A percentile compares a stretch with the other conserved stretches of the same genome.
Conservation (phyloP, 2,797 vertebrate species). For the Schizopygopsis pylzovi region DNA sequence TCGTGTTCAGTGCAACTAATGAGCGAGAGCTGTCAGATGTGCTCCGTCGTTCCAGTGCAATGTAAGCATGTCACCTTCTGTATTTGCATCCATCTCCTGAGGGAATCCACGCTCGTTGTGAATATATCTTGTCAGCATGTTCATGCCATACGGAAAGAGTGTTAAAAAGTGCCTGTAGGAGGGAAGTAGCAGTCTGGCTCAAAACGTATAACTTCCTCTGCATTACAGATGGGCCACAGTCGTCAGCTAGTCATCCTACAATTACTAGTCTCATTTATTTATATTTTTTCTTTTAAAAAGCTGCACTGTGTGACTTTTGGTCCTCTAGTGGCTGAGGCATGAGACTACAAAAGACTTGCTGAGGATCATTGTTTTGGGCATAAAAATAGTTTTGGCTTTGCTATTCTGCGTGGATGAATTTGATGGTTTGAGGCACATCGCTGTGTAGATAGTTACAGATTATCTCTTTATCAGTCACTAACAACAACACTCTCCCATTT, state of each 20-base stretch:
- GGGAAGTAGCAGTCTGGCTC: slow-evolving; percentile 2
- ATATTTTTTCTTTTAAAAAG: neutral
- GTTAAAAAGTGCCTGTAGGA: slow-evolving; percentile 17
- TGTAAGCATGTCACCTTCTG: slow-evolving; percentile 36
- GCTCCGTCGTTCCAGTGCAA: slow-evolving; percentile 31
- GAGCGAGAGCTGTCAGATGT: slow-evolving; percentile 34
- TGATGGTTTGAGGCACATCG: neutral
- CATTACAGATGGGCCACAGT: neutral
- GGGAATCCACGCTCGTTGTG: neutral
- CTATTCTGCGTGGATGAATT: neutral
- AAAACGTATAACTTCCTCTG: neutral
- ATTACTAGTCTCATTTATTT: neutral
- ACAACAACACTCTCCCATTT: neutral
- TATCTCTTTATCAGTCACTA: neutral
- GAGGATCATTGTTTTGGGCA: neutral
- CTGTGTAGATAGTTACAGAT: neutral
- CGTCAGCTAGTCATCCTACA: neutral
- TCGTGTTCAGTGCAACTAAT: slow-evolving; percentile 28
- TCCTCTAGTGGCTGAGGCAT: neutral
- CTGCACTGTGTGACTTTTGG: neutral
- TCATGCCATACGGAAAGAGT: slow-evolving; percentile 14
- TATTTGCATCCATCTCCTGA: slow-evolving; percentile 21
- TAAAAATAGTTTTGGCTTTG: neutral
- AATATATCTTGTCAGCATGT: slow-evolving; percentile 23
- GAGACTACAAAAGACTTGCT: neutral